phyloP scores from a whole-genome alignment of 2,113 vertebrate species.

The Syngnathus scovelli region DNA sequence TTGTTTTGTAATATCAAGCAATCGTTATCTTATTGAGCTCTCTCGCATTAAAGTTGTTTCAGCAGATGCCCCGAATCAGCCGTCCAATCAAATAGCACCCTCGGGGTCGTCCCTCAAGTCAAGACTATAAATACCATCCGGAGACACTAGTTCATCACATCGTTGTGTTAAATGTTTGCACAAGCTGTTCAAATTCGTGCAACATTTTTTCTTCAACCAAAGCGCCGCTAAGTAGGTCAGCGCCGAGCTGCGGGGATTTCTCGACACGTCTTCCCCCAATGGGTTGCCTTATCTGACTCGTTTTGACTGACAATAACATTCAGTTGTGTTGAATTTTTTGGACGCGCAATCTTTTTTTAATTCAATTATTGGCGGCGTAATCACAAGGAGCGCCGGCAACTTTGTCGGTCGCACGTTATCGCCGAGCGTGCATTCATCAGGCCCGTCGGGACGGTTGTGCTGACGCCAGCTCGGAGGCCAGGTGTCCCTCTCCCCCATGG shows the following conservation, averaged over 20 bases:
- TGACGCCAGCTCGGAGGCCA: slow-evolving; percentile 46
- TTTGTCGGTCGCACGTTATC: neutral
- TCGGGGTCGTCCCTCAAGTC: neutral
- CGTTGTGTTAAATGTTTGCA: slow-evolving; percentile 16
- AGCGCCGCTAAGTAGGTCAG: slow-evolving; percentile 47
- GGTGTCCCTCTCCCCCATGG: slow-evolving; percentile 45
- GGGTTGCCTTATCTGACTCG: slow-evolving; percentile 23
- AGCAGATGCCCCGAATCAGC: neutral
- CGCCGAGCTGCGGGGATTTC: slow-evolving; percentile 26
- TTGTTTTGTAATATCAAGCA: neutral
- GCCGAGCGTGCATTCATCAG: slow-evolving; percentile 47
- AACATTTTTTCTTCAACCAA: slow-evolving; percentile 29
- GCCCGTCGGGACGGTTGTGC: slow-evolving; percentile 36
- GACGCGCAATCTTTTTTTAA: neutral
- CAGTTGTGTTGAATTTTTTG: too few species aligned
- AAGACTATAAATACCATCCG: slow-evolving; percentile 2
- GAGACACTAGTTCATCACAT: slow-evolving; percentile 16
- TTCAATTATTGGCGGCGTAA: neutral
- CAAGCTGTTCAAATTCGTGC: slow-evolving; percentile 31
- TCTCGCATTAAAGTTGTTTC: neutral
- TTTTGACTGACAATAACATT: slow-evolving; percentile 14
- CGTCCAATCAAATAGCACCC: neutral
- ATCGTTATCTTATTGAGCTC: neutral
- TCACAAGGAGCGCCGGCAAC: slow-evolving; percentile 1
- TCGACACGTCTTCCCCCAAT: slow-evolving; percentile 28